Percentiles rank a stretch among this genome's conserved stretches.
phyloP scores from a whole-genome alignment of 53 echinoderm and acorn worm species.

The Echinarachnius parma region DNA sequence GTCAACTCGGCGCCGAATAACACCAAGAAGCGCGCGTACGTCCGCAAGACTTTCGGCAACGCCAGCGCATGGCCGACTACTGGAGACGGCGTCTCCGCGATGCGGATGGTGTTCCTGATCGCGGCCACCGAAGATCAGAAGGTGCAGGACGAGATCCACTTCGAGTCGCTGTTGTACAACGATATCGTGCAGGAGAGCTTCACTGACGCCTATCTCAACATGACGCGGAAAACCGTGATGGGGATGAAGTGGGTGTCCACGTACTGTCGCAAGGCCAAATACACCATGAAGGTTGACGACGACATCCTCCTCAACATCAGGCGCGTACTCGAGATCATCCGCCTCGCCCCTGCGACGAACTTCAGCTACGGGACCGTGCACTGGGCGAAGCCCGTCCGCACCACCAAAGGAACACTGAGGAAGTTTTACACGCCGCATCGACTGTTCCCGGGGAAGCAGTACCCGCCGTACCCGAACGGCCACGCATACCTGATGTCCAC shows the following conservation, averaged over 20 bases:
- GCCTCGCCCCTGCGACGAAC: background rate
- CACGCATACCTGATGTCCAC: background rate
- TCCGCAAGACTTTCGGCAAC: conserved; percentile 8
- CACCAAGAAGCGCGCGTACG: background rate
- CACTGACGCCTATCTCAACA: conserved; percentile 5
- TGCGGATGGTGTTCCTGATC: conserved; percentile 1
- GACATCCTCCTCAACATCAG: conserved; percentile 1
- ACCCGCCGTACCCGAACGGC: conserved; percentile 12
- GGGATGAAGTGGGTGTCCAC: conserved; percentile 16
- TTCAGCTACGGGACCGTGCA: background rate
- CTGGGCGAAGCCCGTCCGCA: background rate
- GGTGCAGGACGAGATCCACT: conserved; percentile 6
- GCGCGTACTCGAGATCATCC: background rate
- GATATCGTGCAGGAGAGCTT: conserved; percentile 12
- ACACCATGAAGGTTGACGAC: conserved; percentile 16
- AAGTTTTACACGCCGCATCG: background rate
- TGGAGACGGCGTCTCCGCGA: background rate
- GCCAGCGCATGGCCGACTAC: background rate
- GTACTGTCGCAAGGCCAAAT: conserved; percentile 6
- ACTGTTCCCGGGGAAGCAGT: background rate
- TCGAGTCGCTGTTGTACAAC: background rate
- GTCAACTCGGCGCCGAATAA: background rate
- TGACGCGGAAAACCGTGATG: conserved; percentile 12
- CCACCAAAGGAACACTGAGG: background rate
- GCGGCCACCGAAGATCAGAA: background rate